These are phyloP conservation scores for Bothrops jararaca DNA, from an alignment of 2,113 vertebrate species.

Conservation along the genomic window DNA sequence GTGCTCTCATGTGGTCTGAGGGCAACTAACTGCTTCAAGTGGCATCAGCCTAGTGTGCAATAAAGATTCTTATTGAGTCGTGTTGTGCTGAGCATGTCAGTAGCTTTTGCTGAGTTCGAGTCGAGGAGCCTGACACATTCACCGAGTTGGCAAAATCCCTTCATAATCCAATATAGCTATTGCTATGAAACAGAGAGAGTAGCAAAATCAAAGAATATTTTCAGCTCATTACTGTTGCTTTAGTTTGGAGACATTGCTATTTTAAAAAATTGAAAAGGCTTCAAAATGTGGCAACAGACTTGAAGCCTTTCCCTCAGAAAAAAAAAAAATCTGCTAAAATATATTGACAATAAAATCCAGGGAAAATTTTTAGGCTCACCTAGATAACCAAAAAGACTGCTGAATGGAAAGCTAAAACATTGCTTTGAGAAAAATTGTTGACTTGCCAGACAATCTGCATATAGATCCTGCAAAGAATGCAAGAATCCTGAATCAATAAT, in stretches of 20 bases:
- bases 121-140: neutral
- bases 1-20: neutral
- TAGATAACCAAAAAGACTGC: neutral
- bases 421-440: neutral
- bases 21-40: neutral
- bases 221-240: neutral
- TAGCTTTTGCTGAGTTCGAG: neutral
- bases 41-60: neutral
- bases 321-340: neutral
- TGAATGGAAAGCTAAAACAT: neutral
- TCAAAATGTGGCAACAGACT: neutral
- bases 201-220: neutral
- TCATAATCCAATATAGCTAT: neutral
- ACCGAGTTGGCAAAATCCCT: neutral
- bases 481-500: rapidly evolving
- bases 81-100: neutral
- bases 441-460: neutral
- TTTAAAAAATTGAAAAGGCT: neutral
- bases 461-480: neutral
- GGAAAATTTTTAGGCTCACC: neutral
- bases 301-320: neutral
- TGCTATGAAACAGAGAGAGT: neutral
- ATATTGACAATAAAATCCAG: neutral
- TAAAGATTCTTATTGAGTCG: neutral
- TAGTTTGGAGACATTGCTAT: neutral